Base-by-base conservation (phyloP, 2,888 invertebrate genomes). In the Lymantria dispar region DNA sequence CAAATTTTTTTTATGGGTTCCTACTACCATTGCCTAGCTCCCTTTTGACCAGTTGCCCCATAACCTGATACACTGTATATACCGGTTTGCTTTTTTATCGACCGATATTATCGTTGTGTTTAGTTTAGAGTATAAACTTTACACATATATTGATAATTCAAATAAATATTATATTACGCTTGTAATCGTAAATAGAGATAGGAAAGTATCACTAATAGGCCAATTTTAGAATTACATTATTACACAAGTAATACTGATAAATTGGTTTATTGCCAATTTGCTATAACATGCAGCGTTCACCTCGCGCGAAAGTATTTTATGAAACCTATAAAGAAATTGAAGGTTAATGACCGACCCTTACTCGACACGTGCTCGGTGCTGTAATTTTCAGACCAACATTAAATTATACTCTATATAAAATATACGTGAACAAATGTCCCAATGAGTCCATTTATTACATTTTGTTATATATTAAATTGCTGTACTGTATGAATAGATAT, bases 341-440 rank as follows among this genome's bases (percentile, higher is more conserved):
- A 69, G 87, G 85, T 85, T 86, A 77, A 70, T 69, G 86, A 78
- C 87, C 87, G 86, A 78, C 85, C 84, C 83, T 81, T 80, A 72
- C 68, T 58, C 68, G 57, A 62, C 83, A 83, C 80, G 80, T 81
- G 85, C 62, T 67, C 52, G 51, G 48, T 59, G 59, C 68, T 64
- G 62, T 65, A 65, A 67, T 68, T 68, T 72, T 65, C 61, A 68
- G 33, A 50, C 51, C 53, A 30, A 54, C 38, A 30, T 72, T 14
- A 40, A 38, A 40, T 40, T 40, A 40, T 67, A 70, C 58, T 60
- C 54, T 62, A 69, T 59, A 60, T 58, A 68, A 55, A 60, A 47
- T 12, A 11, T 52, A 11, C 45, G 42, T 12, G 40, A 41, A n/a
- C n/a, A 39, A 41, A 15, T 52, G 30, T 43, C 15, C 33, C 15